Evolutionary conservation across 2,888 invertebrate species (phyloP).

Genomic region (Heliconius sara): DNA sequence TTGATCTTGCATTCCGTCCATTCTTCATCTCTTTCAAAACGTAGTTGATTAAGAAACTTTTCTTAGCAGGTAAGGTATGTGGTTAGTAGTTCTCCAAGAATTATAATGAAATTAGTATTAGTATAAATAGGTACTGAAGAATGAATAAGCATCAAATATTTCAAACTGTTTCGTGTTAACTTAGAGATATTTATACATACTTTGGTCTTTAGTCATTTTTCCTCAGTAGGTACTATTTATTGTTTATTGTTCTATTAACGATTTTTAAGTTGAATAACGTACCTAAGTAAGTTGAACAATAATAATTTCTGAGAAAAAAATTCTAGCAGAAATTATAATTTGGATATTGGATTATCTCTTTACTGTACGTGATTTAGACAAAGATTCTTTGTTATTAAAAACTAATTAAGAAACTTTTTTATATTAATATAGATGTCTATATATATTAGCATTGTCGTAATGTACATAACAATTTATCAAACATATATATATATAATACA

Average conservation of each 20-base stretch:
- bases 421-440: too few relatives aligned
- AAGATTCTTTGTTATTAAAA: too few relatives aligned
- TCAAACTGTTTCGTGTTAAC: background rate
- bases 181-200: background rate
- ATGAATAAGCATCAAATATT: background rate
- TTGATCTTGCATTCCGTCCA: too few relatives aligned
- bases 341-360: background rate
- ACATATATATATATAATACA: background rate
- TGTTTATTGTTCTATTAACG: background rate
- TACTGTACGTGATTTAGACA: background rate
- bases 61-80: too few relatives aligned
- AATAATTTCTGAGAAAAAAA: background rate
- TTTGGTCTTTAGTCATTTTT: background rate
- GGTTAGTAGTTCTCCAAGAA: background rate
- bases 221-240: background rate
- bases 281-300: background rate
- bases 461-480: background rate
- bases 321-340: background rate
- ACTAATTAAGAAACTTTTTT: too few relatives aligned
- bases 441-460: background rate
- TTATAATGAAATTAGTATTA: background rate
- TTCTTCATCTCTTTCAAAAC: too few relatives aligned
- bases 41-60: too few relatives aligned
- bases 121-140: background rate
- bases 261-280: background rate